phyloP scores from a whole-genome alignment of 1,140 invertebrate genomes.

The Drosophila ficusphila region DNA sequence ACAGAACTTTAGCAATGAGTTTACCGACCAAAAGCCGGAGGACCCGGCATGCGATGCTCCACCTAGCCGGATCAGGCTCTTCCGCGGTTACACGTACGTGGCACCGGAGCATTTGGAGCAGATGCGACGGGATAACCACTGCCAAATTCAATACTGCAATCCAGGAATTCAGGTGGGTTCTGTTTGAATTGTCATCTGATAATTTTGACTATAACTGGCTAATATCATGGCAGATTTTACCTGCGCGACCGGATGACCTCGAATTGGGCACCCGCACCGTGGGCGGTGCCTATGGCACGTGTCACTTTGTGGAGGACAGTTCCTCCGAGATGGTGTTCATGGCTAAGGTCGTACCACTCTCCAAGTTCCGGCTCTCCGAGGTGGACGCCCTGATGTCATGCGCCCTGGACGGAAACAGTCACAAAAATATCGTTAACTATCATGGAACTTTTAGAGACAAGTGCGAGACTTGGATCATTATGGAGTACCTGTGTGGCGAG shows the following conservation, averaged over 20 bases:
- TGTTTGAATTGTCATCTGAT: not conserved
- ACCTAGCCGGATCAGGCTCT: constrained; percentile 93
- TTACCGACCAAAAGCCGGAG: constrained; percentile 94
- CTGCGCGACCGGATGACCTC: constrained; percentile 59
- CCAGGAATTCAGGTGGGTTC: constrained; percentile 48
- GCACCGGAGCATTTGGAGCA: constrained; percentile 90
- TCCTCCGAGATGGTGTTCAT: constrained; percentile 63
- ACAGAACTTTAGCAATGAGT: constrained; percentile 98
- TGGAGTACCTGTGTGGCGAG: constrained; percentile 93
- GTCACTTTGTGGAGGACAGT: constrained; percentile 63
- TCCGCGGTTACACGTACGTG: constrained; percentile 97
- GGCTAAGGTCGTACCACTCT: constrained; percentile 92
- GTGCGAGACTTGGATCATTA: constrained; percentile 92
- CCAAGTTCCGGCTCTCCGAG: constrained; percentile 74
- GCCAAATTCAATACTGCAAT: constrained; percentile 71
- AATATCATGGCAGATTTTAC: constrained; percentile 43
- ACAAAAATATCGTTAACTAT: constrained; percentile 94
- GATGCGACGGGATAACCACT: constrained; percentile 53
- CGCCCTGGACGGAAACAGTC: constrained; percentile 78
- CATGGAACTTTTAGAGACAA: constrained; percentile 93
- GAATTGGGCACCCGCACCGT: constrained; percentile 50
- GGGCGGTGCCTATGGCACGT: constrained; percentile 66
- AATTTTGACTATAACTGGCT: not conserved
- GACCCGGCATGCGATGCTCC: constrained; percentile 96
- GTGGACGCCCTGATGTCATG: constrained; percentile 75